A percentile compares a stretch with the other conserved stretches of the same genome.
phyloP scores from a whole-genome alignment of 2,888 invertebrate genomes.

The Drosophila paramelanica region DNA sequence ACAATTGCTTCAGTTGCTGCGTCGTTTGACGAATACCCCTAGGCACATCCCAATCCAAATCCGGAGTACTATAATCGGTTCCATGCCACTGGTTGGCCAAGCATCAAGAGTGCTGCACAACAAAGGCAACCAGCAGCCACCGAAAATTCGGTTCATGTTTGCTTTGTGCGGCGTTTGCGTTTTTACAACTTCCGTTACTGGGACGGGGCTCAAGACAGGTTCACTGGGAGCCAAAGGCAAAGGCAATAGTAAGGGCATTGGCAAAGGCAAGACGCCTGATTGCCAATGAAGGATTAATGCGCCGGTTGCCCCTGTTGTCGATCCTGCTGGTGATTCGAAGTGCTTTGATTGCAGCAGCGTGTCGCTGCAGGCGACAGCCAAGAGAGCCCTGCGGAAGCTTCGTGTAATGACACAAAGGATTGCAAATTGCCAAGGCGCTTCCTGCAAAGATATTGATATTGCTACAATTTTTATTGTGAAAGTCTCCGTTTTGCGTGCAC shows the following conservation, averaged over 20 bases:
- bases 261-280: conserved; percentile 62
- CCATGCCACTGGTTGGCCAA: conserved; percentile 71
- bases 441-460: conserved; percentile 73
- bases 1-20: conserved; percentile 65
- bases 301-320: conserved; percentile 24
- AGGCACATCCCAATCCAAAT: conserved; percentile 71
- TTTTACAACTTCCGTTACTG: conserved; percentile 76
- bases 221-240: conserved; percentile 7
- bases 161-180: conserved; percentile 78
- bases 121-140: conserved; percentile 57
- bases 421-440: conserved; percentile 81
- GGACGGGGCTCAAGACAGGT: conserved; percentile 70
- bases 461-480: conserved; percentile 36
- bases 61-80: conserved; percentile 81
- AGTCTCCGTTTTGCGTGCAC: conserved; percentile 23
- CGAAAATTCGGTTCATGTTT: conserved; percentile 63
- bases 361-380: conserved; percentile 65
- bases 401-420: conserved; percentile 84
- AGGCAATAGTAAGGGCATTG: conserved; percentile 9
- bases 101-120: conserved; percentile 28
- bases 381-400: conserved; percentile 71
- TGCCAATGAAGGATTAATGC: conserved; percentile 79
- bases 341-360: conserved; percentile 71
- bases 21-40: conserved; percentile 77
- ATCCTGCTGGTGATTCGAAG: conserved; percentile 50